Base-by-base conservation (phyloP, 1,140 invertebrate genomes). In the Orussus abietinus region DNA sequence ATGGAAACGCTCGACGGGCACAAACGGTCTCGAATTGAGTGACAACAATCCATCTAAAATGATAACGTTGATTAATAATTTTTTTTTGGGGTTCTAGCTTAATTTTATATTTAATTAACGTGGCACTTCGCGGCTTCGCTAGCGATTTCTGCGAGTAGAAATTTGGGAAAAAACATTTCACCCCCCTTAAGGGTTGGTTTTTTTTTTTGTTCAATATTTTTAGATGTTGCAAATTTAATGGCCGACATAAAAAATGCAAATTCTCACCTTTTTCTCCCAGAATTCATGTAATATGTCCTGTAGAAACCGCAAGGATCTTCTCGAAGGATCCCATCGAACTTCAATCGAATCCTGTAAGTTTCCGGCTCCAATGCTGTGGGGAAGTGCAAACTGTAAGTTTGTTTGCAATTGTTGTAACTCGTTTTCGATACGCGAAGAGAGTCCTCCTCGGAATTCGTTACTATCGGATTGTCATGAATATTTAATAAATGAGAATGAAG, bases 1-100 rank as follows among this genome's bases (percentile, higher is more conserved):
- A 91, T 0, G 90, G 90, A 57, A 92, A 90, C 2, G 84, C 84
- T 22, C 80, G 74, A 4, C 90, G 74, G 1, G 88, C 86, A 65
- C 82, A 80, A 0, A 82, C 85, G 0, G 88, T 79, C 57, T 90
- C 79, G 50, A 91, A 81, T 64, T 91, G 88, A 0, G 86, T 86
- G 1, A 83, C 80, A 1, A 82, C 80, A 13, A 88, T 57, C 52
- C 76, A 81, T 35, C 83, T 85, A 47, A 17, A 69, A 72, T 21
- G 49, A 12, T 48, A 18, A 48, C 46, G 11, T 32, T 9, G 14
- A 11, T 49, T 14, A 28, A 17, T 11, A n/a, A n/a, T n/a, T n/a
- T n/a, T n/a, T n/a, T n/a, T n/a, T n/a, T n/a, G n/a, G n/a, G n/a
- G n/a, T n/a, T n/a, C n/a, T n/a, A n/a, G n/a, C n/a, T n/a, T n/a